These are phyloP conservation scores for Branchipolynoe longqiensis DNA, from an alignment of 2,888 invertebrate genomes.

Conservation along the genomic window DNA sequence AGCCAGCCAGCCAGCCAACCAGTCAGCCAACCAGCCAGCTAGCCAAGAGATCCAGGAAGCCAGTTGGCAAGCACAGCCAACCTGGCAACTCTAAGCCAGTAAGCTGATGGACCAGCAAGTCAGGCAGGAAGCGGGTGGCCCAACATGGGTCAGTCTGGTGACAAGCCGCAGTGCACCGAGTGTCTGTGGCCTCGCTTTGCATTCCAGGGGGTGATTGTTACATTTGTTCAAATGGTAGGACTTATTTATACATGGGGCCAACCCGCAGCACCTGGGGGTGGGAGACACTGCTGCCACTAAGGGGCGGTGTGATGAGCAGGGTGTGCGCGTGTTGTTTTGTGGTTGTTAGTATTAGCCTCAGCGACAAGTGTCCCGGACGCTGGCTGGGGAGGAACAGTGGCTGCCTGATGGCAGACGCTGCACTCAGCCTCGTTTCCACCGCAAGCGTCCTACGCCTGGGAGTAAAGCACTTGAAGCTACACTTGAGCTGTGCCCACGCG, in stretches of 20 bases:
- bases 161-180: not conserved
- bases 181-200: not conserved
- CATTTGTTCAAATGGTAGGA: too few species aligned
- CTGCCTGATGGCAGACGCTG: not conserved
- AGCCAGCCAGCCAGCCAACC: too few species aligned
- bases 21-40: too few species aligned
- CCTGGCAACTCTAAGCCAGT: too few species aligned
- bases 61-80: too few species aligned
- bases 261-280: not conserved
- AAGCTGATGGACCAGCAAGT: too few species aligned
- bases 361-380: conserved; percentile 1
- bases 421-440: conserved; percentile 31
- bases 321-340: not conserved
- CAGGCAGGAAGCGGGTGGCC: too few species aligned
- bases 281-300: not conserved
- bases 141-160: too few species aligned
- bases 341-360: conserved; percentile 26
- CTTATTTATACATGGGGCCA: too few species aligned
- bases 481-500: conserved; percentile 50
- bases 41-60: too few species aligned
- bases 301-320: not conserved
- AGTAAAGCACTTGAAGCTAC: conserved; percentile 46
- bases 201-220: too few species aligned
- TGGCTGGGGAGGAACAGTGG: not conserved
- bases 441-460: conserved; percentile 21